Evolutionary conservation across 2,888 invertebrate species (phyloP).

Genomic region (Sphaerophoria rueppellii): DNA sequence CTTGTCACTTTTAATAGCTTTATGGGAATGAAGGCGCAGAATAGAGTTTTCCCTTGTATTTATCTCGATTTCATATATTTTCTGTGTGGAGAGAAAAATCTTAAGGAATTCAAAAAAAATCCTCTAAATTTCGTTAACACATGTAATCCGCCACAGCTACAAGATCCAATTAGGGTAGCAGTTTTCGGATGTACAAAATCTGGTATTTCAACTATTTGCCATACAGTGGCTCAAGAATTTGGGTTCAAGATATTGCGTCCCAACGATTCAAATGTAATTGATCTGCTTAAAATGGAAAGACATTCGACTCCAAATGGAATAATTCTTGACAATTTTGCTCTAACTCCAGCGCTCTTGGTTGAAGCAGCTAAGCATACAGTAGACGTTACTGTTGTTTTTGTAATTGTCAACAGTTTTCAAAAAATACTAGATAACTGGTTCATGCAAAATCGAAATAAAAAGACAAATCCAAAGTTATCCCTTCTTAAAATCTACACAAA

Average conservation of each 20-base stretch:
- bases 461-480: slow-evolving; percentile 1
- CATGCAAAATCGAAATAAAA: slow-evolving; percentile 59
- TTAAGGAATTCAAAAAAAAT: slow-evolving; percentile 83
- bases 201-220: slow-evolving; percentile 85
- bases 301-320: slow-evolving; percentile 84
- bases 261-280: slow-evolving; percentile 82
- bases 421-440: slow-evolving; percentile 81
- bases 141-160: slow-evolving; percentile 82
- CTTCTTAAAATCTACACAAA: slow-evolving; percentile 4
- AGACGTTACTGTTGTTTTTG: slow-evolving; percentile 84
- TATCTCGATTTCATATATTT: slow-evolving; percentile 86
- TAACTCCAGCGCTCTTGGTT: slow-evolving; percentile 83
- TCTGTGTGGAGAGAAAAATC: slow-evolving; percentile 82
- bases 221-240: slow-evolving; percentile 83
- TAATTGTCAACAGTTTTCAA: slow-evolving; percentile 80
- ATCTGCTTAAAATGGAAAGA: slow-evolving; percentile 84
- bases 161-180: slow-evolving; percentile 84
- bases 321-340: slow-evolving; percentile 86
- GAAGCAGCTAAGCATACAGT: slow-evolving; percentile 83
- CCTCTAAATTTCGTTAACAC: slow-evolving; percentile 84
- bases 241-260: slow-evolving; percentile 77
- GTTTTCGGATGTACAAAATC: slow-evolving; percentile 86
- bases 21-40: slow-evolving; percentile 30
- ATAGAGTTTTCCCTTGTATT: slow-evolving; percentile 84
- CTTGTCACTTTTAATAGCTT: slow-evolving; percentile 56